A percentile compares a stretch with the other conserved stretches of the same genome.
phyloP scores from a whole-genome alignment of 2,888 invertebrate genomes.

The Gortyna flavago region DNA sequence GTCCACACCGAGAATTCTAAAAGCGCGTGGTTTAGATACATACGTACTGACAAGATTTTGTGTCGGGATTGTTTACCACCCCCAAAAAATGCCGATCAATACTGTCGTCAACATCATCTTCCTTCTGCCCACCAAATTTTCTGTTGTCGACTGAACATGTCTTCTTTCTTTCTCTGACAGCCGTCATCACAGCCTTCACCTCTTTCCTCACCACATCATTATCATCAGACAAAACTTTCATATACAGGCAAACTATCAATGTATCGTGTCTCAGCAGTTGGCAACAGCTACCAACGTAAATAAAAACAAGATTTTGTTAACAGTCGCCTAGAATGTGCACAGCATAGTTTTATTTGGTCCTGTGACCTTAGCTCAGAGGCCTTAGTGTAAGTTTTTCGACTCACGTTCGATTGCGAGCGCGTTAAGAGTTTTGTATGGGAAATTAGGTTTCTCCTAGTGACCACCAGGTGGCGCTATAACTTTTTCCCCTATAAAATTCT shows the following conservation, averaged over 20 bases:
- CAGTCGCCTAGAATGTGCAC: constrained; percentile 15
- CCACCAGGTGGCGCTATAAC: too few species aligned
- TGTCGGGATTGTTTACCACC: not conserved
- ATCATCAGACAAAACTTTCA: not conserved
- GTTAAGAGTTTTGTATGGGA: too few species aligned
- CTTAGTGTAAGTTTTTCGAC: too few species aligned
- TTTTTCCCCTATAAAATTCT: too few species aligned
- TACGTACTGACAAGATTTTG: not conserved
- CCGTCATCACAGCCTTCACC: not conserved
- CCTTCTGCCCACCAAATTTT: not conserved
- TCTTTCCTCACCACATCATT: not conserved
- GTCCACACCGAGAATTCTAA: not conserved
- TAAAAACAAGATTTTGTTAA: constrained; percentile 23
- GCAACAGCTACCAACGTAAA: not conserved
- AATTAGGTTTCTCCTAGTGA: too few species aligned
- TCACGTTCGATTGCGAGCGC: too few species aligned
- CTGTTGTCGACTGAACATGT: not conserved
- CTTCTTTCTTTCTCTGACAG: not conserved
- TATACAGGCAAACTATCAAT: not conserved
- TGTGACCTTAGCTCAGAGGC: constrained; percentile 68
- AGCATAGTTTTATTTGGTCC: constrained; percentile 54
- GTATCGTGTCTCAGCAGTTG: not conserved
- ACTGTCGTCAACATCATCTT: not conserved
- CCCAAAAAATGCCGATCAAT: not conserved
- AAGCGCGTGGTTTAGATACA: not conserved